These are phyloP conservation scores for Perccottus glenii DNA, from an alignment of 2,113 vertebrate species.

Conservation along the genomic window DNA sequence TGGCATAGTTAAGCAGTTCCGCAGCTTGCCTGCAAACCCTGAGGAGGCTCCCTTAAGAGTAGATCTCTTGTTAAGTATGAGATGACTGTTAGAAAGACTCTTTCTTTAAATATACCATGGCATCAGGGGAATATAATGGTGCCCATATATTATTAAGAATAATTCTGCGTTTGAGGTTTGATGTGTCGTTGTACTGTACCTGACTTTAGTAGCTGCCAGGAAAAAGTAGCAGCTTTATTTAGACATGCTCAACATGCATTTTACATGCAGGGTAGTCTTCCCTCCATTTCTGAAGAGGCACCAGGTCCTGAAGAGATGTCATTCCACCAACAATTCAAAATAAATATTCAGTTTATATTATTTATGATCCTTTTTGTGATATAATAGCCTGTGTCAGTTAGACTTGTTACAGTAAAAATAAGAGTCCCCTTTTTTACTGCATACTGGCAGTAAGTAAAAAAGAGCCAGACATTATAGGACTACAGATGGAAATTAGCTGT, in stretches of 20 bases:
- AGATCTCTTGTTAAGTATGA: constrained; percentile 78
- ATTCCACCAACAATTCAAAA: not conserved
- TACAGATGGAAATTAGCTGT: too few species aligned
- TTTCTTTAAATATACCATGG: constrained; percentile 74
- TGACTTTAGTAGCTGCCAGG: constrained; percentile 30
- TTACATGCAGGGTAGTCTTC: constrained; percentile 29
- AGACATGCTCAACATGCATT: constrained; percentile 48
- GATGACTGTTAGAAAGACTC: constrained; percentile 70
- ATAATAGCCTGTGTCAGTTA: too few species aligned
- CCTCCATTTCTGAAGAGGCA: not conserved
- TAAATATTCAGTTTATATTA: too few species aligned
- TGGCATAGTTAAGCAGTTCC: constrained; percentile 17
- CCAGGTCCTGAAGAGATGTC: not conserved
- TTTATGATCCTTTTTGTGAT: too few species aligned
- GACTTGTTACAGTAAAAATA: too few species aligned
- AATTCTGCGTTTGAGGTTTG: constrained; percentile 54
- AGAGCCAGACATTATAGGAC: too few species aligned
- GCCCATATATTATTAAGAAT: constrained; percentile 78
- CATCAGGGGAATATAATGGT: constrained; percentile 72
- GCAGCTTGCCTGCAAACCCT: constrained; percentile 42
- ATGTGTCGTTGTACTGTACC: constrained; percentile 66
- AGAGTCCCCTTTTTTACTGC: too few species aligned
- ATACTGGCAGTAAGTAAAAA: too few species aligned
- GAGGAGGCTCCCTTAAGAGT: constrained; percentile 70
- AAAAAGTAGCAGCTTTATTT: constrained; percentile 44